Conservation (phyloP, 2,888 invertebrate genomes). For the Protophormia terraenovae region DNA sequence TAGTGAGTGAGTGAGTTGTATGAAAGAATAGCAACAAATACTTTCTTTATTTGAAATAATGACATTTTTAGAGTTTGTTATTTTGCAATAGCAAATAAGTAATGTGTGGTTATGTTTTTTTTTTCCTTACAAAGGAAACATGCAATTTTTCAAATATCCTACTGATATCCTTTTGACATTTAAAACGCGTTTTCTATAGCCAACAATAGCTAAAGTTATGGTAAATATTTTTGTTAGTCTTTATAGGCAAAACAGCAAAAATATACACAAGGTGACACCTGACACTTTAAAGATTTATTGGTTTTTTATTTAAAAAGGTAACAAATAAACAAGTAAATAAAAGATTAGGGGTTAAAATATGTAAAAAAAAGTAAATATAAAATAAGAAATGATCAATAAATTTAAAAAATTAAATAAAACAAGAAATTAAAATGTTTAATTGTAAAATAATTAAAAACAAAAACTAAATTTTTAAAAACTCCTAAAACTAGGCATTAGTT, state of each 20-base stretch:
- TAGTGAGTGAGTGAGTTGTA: too few relatives aligned
- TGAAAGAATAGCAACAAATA: constrained; percentile 51
- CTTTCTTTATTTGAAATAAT: constrained; percentile 55
- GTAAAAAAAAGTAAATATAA: background rate
- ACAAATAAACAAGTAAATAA: too few relatives aligned
- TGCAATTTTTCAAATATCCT: constrained; percentile 70
- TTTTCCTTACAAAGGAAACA: constrained; percentile 61
- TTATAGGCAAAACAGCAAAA: background rate
- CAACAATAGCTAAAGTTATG: constrained; percentile 31
- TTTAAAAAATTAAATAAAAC: too few relatives aligned
- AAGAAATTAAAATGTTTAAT: too few relatives aligned
- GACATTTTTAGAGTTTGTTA: constrained; percentile 34
- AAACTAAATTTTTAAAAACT: background rate
- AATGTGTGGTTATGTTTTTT: background rate
- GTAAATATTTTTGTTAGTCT: constrained; percentile 30
- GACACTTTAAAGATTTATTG: constrained; percentile 67
- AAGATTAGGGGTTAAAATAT: constrained; percentile 48
- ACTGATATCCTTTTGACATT: background rate
- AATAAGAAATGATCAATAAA: too few relatives aligned
- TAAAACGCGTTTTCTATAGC: constrained; percentile 57
- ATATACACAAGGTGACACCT: constrained; percentile 65
- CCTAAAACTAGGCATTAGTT: constrained; percentile 12
- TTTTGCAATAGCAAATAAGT: background rate
- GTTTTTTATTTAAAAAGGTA: constrained; percentile 59
- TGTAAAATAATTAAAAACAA: background rate